phyloP scores from a whole-genome alignment of 2,113 vertebrate genomes.

The Machaerirhynchus nigripectus region DNA sequence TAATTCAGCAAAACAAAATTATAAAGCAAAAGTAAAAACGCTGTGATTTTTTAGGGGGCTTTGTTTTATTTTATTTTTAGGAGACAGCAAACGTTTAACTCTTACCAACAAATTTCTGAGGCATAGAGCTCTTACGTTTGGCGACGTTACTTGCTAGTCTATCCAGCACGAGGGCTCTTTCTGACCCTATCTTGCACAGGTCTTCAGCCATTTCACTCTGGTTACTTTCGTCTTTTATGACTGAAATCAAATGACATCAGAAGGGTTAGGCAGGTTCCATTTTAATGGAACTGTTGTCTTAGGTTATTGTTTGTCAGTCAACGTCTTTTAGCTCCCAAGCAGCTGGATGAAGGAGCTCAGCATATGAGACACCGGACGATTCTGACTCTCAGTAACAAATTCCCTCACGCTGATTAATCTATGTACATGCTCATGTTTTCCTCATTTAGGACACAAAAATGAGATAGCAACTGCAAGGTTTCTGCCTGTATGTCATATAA shows the following conservation, averaged over 20 bases:
- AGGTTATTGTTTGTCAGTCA: conserved; percentile 5
- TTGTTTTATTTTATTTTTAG: conserved; percentile 35
- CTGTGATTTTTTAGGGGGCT: background rate
- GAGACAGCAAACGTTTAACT: conserved; percentile 88
- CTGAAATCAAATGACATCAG: conserved; percentile 90
- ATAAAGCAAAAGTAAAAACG: background rate
- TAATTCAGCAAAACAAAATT: background rate
- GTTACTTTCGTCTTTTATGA: conserved; percentile 98
- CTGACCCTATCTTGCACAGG: conserved; percentile 93
- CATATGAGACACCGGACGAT: background rate
- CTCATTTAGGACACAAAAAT: background rate
- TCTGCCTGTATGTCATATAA: background rate
- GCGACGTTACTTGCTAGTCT: conserved; percentile 99
- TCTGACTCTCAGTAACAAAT: background rate
- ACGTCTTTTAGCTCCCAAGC: background rate
- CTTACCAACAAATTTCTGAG: conserved; percentile 99
- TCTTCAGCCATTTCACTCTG: conserved; percentile 97
- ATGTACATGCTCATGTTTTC: background rate
- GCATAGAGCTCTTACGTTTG: conserved; percentile 99
- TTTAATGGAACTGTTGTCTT: conserved; percentile 51
- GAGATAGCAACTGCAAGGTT: background rate
- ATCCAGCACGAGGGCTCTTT: conserved; percentile 98
- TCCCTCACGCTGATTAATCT: background rate
- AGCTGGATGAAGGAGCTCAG: background rate
- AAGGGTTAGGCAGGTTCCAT: conserved; percentile 63